Conservation (phyloP, 2,113 vertebrate genomes). For the Lichenostomus cassidix region DNA sequence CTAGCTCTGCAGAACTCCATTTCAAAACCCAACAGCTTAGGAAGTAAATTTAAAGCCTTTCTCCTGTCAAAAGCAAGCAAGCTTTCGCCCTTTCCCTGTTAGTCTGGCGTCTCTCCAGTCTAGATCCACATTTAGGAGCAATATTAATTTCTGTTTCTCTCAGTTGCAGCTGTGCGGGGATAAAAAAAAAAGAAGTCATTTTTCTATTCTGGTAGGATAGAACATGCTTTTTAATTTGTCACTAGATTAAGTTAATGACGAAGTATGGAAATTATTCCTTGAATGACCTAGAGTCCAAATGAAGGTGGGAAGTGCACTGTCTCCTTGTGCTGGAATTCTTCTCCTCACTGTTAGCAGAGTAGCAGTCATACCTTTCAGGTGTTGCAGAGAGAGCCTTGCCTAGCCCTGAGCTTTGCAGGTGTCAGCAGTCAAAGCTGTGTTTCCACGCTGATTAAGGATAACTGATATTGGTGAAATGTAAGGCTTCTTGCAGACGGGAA, state of each 20-base stretch:
- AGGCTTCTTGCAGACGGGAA: neutral
- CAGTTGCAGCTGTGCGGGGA: conserved; percentile 43
- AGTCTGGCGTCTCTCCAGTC: conserved; percentile 1
- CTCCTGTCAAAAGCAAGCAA: neutral
- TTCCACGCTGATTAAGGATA: fast-evolving
- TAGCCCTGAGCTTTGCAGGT: neutral
- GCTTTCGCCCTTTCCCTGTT: neutral
- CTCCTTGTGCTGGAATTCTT: neutral
- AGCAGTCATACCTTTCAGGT: neutral
- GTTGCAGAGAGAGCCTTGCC: neutral
- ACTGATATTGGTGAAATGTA: neutral
- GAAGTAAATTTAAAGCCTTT: neutral
- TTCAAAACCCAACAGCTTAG: conserved; percentile 14
- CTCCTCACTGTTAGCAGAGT: neutral
- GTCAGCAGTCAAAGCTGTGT: neutral
- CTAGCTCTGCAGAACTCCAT: conserved; percentile 9
- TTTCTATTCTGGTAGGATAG: conserved; percentile 45
- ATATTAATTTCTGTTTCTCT: conserved; percentile 59
- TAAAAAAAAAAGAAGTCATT: conserved; percentile 39
- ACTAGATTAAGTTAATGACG: conserved; percentile 62
- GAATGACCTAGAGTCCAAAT: neutral
- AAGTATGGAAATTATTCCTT: conserved; percentile 6
- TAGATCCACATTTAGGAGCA: conserved; percentile 14
- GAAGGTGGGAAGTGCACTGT: neutral
- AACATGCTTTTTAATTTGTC: conserved; percentile 56